Evolutionary conservation across 2,113 vertebrate species (phyloP).

Genomic region (Vombatus ursinus): DNA sequence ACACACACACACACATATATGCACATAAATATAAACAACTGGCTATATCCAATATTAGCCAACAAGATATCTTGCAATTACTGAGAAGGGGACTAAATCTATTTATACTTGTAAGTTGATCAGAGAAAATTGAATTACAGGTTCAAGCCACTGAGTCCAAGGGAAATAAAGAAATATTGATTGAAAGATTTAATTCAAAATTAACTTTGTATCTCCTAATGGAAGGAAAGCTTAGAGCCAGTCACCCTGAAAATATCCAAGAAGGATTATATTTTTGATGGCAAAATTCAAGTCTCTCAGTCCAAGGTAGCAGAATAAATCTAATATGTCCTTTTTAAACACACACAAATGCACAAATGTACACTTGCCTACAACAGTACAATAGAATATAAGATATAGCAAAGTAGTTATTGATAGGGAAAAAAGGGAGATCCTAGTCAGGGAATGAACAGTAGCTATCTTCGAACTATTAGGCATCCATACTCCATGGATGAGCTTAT

Average conservation of each 20-base stretch:
- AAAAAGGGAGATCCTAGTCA: neutral
- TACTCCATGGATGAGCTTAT: neutral
- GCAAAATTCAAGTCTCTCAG: neutral
- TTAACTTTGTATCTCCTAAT: neutral
- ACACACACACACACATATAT: neutral
- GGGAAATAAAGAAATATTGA: conserved; percentile 25
- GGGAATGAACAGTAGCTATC: neutral
- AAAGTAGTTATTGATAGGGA: neutral
- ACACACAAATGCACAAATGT: neutral
- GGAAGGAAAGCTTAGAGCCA: neutral
- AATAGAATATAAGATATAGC: neutral
- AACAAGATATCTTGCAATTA: neutral
- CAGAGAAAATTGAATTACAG: neutral
- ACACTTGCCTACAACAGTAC: neutral
- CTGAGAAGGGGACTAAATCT: neutral
- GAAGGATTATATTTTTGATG: conserved; percentile 3
- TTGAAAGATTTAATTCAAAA: conserved; percentile 28
- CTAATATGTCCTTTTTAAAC: neutral
- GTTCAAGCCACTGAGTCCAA: neutral
- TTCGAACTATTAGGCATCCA: neutral
- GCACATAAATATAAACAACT: neutral
- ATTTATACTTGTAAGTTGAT: conserved; percentile 1
- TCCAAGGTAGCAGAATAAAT: neutral
- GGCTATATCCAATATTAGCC: neutral
- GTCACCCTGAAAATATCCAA: neutral